phyloP scores from a whole-genome alignment of 1,140 invertebrate genomes.

The Cylas formicarius region DNA sequence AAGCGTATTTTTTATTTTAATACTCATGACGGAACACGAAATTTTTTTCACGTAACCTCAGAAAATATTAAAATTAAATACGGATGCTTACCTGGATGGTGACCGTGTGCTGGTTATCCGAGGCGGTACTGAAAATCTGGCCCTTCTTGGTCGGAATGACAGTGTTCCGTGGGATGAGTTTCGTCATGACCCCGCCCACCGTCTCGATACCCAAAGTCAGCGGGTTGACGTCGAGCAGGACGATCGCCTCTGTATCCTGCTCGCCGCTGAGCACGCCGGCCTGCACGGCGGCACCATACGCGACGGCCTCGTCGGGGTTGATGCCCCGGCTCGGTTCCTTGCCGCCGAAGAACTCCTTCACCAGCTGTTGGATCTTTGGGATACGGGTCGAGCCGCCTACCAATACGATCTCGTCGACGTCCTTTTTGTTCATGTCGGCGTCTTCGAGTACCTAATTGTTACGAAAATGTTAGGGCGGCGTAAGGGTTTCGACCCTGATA shows the following conservation, averaged over 20 bases:
- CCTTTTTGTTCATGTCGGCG: constrained; percentile 97
- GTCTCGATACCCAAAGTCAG: constrained; percentile 99
- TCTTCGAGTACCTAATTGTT: constrained; percentile 73
- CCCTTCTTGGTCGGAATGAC: constrained; percentile 99
- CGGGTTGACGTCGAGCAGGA: constrained; percentile 96
- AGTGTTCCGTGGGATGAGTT: constrained; percentile 95
- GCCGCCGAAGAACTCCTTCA: constrained; percentile 97
- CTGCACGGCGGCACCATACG: constrained; percentile 98
- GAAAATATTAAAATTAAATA: too few relatives aligned
- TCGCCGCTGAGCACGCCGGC: constrained; percentile 86
- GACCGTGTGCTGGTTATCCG: constrained; percentile 98
- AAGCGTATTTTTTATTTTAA: too few relatives aligned
- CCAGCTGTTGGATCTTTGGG: constrained; percentile 96
- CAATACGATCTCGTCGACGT: constrained; percentile 97
- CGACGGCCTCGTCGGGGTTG: constrained; percentile 97
- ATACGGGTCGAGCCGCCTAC: constrained; percentile 99
- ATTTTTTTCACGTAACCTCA: too few relatives aligned
- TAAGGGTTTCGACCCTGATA: too few relatives aligned
- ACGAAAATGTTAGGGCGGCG: neutral
- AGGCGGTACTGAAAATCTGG: constrained; percentile 98
- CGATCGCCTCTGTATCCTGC: constrained; percentile 93
- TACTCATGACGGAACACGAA: too few relatives aligned
- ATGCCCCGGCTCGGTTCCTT: constrained; percentile 97
- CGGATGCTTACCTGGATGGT: constrained; percentile 69
- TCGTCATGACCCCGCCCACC: constrained; percentile 99